Base-by-base conservation (phyloP, 64 coral and sea anemone genomes). In the Orbicella faveolata region DNA sequence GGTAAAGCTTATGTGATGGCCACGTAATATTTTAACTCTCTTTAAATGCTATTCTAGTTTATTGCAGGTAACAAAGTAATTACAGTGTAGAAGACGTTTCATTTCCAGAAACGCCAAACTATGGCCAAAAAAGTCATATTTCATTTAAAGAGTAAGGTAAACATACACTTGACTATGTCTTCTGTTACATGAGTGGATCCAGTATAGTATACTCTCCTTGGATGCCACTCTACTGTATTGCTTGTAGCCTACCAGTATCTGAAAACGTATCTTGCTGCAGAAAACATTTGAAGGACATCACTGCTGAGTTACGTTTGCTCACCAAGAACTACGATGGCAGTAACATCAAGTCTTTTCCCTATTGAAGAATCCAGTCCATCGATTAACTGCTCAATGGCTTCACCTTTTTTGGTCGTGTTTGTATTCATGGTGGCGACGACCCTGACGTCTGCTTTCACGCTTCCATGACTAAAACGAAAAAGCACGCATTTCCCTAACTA, bases 381-480 rank as follows among this genome's bases (percentile, higher is more conserved):
- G 55, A 79, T 59, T 30, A 79, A 61, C 0, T 79, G 77, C 33
- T 79, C 48, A 26, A 79, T 23, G 30, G 77, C 77, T n/a, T 79
- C 77, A 79, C 2, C 77, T 79, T 79, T 79, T 2, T 10, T 55
- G 1, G 48, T 57, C 6, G 19, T 79, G 23, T 79, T 79, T 55
- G 51, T 4, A 79, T 79, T 79, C 10, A 79, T 55, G 0, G 52
- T 55, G 14, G 77, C 77, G 0, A 79, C 23, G 11, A 79, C 52
- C 48, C 8, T 57, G 21, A 79, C 26, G 23, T 79, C 77, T 44
- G 77, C 77, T 39, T 25, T 79, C 48, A 79, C 17, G 77, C 77
- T 79, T n/a, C 48, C 77, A 57, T 52, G 20, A 12, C 77, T 79
- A 79, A 15, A 78, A 48, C 15, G 55, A 15, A 59, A 30, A 30